Evolutionary conservation across 2,888 invertebrate genomes (phyloP).

Genomic region (Iselma pallidipennis): DNA sequence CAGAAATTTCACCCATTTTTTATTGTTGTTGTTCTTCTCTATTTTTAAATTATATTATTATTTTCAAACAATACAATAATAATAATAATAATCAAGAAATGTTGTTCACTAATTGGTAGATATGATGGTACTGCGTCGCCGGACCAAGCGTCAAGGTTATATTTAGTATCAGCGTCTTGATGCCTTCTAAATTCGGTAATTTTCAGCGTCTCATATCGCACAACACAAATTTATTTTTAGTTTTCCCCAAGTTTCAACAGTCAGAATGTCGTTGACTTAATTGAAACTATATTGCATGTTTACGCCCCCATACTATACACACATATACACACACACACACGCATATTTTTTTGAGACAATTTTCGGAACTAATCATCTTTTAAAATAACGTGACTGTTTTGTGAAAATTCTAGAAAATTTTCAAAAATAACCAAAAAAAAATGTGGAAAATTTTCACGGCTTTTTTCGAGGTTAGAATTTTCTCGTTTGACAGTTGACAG

Average conservation of each 20-base stretch:
- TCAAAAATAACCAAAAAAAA: not conserved
- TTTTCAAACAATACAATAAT: not conserved
- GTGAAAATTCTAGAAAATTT: no score
- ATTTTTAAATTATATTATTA: no score
- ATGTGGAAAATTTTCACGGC: not conserved
- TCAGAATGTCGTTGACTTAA: constrained; percentile 46
- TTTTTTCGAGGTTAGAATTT: not conserved
- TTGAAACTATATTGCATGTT: not conserved
- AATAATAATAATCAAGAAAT: not conserved
- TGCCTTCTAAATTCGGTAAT: constrained; percentile 56
- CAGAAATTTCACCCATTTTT: constrained; percentile 65
- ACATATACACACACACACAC: not conserved
- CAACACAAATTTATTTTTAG: constrained; percentile 49
- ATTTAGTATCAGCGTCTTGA: constrained; percentile 49
- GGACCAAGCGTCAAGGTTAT: constrained; percentile 48
- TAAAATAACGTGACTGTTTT: no score
- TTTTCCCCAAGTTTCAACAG: no score
- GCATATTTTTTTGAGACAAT: not conserved
- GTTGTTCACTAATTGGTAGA: constrained; percentile 21
- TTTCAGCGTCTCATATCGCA: constrained; percentile 48
- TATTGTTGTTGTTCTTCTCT: constrained; percentile 8
- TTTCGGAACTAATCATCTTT: no score
- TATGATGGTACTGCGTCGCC: constrained; percentile 39
- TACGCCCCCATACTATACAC: not conserved
- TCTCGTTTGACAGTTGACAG: constrained; percentile 7